A percentile compares a stretch with the other conserved stretches of the same genome.
These are phyloP conservation scores for Thysanoteuthis rhombus DNA, from an alignment of 2,888 invertebrate species.

Conservation along the genomic window DNA sequence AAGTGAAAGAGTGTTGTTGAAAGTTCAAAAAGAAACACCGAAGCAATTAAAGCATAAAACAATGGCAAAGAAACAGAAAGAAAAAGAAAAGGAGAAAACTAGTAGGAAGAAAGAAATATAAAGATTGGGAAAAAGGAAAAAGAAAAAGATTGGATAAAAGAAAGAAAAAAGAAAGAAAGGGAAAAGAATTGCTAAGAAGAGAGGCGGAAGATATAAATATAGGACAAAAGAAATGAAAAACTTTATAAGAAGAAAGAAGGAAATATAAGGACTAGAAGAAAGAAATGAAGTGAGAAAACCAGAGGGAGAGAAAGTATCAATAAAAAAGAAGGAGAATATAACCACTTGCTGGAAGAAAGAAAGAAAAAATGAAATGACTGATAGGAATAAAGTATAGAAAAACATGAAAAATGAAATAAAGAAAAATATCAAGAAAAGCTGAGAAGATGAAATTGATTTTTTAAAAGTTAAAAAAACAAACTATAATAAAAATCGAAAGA, in stretches of 20 bases:
- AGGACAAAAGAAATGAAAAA: neutral
- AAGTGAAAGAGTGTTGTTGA: neutral
- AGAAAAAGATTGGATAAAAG: rapidly evolving
- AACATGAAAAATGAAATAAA: too few relatives aligned
- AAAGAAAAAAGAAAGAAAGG: neutral
- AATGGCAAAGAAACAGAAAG: neutral
- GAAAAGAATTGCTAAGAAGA: too few relatives aligned
- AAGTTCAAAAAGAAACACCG: neutral
- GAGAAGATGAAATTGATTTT: too few relatives aligned
- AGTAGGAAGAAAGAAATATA: neutral
- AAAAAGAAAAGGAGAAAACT: neutral
- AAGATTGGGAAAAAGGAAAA: neutral
- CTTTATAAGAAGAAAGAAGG: neutral
- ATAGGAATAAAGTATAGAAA: too few relatives aligned
- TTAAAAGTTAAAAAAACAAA: too few relatives aligned
- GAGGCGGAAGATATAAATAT: neutral
- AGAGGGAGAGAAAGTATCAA: neutral
- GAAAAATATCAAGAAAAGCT: too few relatives aligned
- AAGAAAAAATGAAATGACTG: neutral
- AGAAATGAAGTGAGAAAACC: neutral
- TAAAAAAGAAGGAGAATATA: neutral
- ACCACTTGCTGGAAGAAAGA: neutral
- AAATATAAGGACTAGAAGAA: too few relatives aligned
- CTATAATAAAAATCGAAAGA: too few relatives aligned
- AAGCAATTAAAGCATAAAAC: neutral